A percentile compares a stretch with the other conserved stretches of the same genome.
Conservation (phyloP, 1,140 invertebrate genomes). For the Atta cephalotes region DNA sequence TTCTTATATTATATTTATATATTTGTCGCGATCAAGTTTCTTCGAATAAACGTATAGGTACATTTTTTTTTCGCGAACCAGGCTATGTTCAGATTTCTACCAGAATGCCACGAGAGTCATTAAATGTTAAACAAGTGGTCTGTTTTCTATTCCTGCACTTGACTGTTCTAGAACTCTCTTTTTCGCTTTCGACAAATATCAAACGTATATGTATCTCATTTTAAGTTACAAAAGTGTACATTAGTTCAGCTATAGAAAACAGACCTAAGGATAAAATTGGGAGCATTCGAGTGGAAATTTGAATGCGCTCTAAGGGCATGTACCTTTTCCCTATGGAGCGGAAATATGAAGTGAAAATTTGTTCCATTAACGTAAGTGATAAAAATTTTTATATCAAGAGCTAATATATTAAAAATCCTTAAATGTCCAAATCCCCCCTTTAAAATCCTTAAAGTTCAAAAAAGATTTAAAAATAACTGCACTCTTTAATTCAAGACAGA, state of each 20-base stretch:
- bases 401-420: background rate
- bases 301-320: background rate
- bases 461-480: background rate
- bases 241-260: too few relatives aligned
- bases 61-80: background rate
- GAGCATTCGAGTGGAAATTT: too few relatives aligned
- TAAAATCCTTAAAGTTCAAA: background rate
- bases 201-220: too few relatives aligned
- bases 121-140: too few relatives aligned
- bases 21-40: background rate
- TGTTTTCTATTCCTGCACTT: too few relatives aligned
- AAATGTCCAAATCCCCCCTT: background rate
- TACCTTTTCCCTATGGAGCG: background rate
- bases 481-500: background rate
- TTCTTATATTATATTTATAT: background rate
- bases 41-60: background rate
- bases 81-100: too few relatives aligned
- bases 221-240: too few relatives aligned
- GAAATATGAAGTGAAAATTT: background rate
- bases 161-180: too few relatives aligned
- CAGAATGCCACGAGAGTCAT: too few relatives aligned
- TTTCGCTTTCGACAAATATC: too few relatives aligned
- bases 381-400: background rate
- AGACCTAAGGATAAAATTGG: too few relatives aligned
- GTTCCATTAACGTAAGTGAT: background rate